Percentiles rank a stretch among this genome's conserved stretches.
Conservation (phyloP, 1,140 invertebrate genomes). For the Ceratosolen solmsi region DNA sequence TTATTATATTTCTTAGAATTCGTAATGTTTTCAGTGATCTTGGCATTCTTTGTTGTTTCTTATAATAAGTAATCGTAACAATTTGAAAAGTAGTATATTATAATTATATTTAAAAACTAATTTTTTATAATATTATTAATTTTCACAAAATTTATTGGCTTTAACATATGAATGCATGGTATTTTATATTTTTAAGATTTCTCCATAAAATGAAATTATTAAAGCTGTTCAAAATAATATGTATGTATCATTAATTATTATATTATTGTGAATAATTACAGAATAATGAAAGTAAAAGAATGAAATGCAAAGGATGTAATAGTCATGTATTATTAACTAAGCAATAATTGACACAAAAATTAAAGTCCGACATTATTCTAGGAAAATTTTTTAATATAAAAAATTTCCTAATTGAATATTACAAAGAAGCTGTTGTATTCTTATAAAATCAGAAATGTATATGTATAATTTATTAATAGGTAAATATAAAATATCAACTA, state of each 20-base stretch:
- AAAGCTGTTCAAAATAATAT: no score
- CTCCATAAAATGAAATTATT: no score
- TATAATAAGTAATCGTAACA: conserved; percentile 25
- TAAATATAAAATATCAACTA: no score
- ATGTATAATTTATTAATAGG: no score
- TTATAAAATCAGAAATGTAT: no score
- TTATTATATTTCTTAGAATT: conserved; percentile 21
- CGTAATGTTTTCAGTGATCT: conserved; percentile 27
- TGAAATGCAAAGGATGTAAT: conserved; percentile 15
- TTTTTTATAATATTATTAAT: conserved; percentile 13
- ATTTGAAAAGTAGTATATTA: conserved; percentile 28
- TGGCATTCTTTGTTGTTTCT: conserved; percentile 14
- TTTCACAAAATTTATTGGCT: conserved; percentile 17
- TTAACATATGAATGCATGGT: background rate
- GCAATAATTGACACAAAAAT: background rate
- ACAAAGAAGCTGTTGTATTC: no score
- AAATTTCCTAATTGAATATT: no score
- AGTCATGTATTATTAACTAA: conserved; percentile 11
- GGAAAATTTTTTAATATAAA: no score
- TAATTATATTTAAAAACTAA: conserved; percentile 33
- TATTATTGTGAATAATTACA: conserved; percentile 12
- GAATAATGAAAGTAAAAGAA: background rate
- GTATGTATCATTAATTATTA: background rate
- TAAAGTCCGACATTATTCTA: no score
- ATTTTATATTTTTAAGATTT: no score